Base-by-base conservation (phyloP, 2,797 vertebrate species). In the Pseudocheirus occidentalis region DNA sequence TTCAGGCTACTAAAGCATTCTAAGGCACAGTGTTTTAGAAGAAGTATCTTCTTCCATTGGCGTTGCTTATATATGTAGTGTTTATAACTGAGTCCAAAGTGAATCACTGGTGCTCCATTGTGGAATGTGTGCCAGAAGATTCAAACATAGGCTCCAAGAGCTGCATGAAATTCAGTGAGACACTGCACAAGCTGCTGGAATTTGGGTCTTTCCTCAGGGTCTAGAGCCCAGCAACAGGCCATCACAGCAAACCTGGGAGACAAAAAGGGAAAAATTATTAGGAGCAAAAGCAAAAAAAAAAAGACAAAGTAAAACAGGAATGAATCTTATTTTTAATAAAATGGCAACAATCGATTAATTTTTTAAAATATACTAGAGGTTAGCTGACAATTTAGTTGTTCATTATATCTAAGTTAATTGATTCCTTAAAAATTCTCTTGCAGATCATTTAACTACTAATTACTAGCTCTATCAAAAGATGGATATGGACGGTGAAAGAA, bases 111-210 rank as follows among this genome's bases (percentile, higher is more conserved):
- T 52, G 92, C 40, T 87, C 73, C 73, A 46, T 92, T 73, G 53
- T 0, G 14, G 52, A 92, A 13, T 52, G 50, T 34, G 24, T 52
- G 95, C 58, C 90, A 53, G 92, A 55, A 27, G 4, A 95, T 93
- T 99, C 99, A 99, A 95, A 99, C 99, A 0, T 99, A 99, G 93
- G 99, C 99, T 94, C 99, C 99, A 97, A 99, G 97, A 0, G 99
- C 99, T 14, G 99, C 99, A 0, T 99, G 99, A 59, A 99, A 99
- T 98, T 99, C 99, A 28, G 99, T 99, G 96, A 99, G 99, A 98
- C 99, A 99, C 98, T 99, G 99, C 92, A 99, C 99, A 55, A 99
- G 98, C 98, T 99, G 99, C 99, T 99, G 99, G 96, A 99, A 99
- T 98, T 99, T 99, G 91, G 99, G 99, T 98, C 99, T 99, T 98